These are phyloP conservation scores for Shinisaurus crocodilurus DNA, from an alignment of 2,113 vertebrate genomes.

Conservation along the genomic window DNA sequence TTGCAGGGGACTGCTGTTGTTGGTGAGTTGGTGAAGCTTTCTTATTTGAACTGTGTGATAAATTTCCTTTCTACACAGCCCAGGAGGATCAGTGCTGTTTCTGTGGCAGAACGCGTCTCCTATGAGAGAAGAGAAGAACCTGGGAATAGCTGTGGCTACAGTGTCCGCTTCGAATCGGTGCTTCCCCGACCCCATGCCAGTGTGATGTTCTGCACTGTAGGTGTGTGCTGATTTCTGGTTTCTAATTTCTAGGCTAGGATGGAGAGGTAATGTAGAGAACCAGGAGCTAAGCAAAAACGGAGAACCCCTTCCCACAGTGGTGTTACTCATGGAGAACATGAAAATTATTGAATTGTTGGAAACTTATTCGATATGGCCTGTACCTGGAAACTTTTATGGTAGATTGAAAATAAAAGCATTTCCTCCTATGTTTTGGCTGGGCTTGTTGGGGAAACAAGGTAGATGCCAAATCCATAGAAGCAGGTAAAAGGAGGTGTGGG, in stretches of 20 bases:
- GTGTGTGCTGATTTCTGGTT: constrained; percentile 72
- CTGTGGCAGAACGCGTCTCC: constrained; percentile 92
- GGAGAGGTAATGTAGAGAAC: neutral
- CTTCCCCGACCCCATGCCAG: constrained; percentile 95
- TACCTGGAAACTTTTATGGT: neutral
- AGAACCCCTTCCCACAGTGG: neutral
- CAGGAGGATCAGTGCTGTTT: constrained; percentile 93
- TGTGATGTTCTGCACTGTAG: constrained; percentile 95
- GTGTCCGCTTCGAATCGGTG: constrained; percentile 94
- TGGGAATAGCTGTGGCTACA: constrained; percentile 96
- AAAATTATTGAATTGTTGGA: neutral
- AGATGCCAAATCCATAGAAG: neutral
- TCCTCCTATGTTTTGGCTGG: neutral
- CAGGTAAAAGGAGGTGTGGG: neutral
- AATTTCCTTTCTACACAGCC: constrained; percentile 78
- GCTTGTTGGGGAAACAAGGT: neutral
- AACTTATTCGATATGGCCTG: neutral
- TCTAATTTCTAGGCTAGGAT: neutral
- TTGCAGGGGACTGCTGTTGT: neutral
- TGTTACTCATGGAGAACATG: neutral
- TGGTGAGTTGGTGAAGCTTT: neutral
- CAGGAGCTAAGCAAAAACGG: neutral
- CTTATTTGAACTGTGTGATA: neutral
- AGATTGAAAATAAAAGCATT: neutral
- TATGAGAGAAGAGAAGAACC: constrained; percentile 90